These are phyloP conservation scores for Pegea sp. DNA, from an alignment of 23 tunicate genomes.

Conservation along the genomic window DNA sequence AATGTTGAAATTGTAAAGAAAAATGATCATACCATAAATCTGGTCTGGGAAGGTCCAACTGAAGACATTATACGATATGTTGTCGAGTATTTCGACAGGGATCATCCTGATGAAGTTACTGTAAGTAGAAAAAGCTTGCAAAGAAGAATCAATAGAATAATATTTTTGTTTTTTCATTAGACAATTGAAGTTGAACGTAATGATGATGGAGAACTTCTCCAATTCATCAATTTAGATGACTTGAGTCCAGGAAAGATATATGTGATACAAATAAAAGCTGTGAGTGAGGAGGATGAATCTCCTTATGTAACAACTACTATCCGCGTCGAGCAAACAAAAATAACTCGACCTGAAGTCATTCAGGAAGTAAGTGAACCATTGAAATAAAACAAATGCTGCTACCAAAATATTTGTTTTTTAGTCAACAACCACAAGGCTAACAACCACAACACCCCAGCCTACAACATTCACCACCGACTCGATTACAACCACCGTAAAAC, in stretches of 20 bases:
- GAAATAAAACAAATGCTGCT: no score
- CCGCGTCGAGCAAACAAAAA: no score
- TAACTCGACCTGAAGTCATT: no score
- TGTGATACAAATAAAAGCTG: not conserved
- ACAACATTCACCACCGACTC: no score
- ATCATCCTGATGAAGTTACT: not conserved
- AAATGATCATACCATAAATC: not conserved
- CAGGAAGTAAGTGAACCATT: no score
- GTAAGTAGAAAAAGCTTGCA: not conserved
- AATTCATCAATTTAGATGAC: not conserved
- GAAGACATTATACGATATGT: not conserved
- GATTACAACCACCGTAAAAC: no score
- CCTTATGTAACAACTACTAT: no score
- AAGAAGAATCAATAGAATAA: not conserved
- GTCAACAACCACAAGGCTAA: no score
- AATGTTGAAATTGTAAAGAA: not conserved
- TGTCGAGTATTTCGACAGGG: not conserved
- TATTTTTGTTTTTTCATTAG: not conserved
- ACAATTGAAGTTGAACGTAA: not conserved
- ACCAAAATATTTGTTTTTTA: no score
- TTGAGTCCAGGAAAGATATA: not conserved
- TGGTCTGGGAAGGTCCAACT: not conserved
- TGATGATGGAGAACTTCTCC: not conserved
- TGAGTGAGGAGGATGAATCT: not conserved
- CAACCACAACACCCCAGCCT: no score